Conservation (phyloP, 1,140 invertebrate species). For the Atta texana region DNA sequence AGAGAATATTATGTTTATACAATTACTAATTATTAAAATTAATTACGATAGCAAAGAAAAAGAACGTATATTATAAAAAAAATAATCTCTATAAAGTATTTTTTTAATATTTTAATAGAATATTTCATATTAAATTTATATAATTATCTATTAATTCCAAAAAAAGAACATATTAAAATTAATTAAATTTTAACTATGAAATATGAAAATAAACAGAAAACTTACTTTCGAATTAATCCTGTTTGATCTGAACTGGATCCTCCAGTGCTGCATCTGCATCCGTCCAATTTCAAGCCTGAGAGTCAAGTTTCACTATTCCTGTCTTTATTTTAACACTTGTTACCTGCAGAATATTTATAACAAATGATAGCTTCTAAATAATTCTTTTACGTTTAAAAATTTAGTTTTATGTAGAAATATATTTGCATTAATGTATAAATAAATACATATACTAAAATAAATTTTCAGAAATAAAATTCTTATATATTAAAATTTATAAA, state of each 20-base stretch:
- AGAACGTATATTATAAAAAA: not conserved
- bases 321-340: not conserved
- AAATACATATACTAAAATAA: no score
- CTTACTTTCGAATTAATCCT: not conserved
- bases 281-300: not conserved
- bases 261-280: slow-evolving; percentile 10
- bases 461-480: no score
- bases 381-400: not conserved
- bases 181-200: slow-evolving; percentile 8
- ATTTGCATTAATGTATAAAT: not conserved
- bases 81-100: not conserved
- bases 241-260: not conserved
- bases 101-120: not conserved
- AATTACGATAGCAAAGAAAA: not conserved
- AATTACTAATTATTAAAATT: not conserved
- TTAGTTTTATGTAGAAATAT: not conserved
- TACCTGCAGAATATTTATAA: slow-evolving; percentile 6
- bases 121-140: not conserved
- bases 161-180: slow-evolving; percentile 1
- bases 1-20: not conserved
- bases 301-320: not conserved
- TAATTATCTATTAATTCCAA: not conserved
- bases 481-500: no score
- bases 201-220: not conserved
- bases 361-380: not conserved